These are phyloP conservation scores for Bombus waltoni DNA, from an alignment of 1,140 invertebrate species.

Conservation along the genomic window DNA sequence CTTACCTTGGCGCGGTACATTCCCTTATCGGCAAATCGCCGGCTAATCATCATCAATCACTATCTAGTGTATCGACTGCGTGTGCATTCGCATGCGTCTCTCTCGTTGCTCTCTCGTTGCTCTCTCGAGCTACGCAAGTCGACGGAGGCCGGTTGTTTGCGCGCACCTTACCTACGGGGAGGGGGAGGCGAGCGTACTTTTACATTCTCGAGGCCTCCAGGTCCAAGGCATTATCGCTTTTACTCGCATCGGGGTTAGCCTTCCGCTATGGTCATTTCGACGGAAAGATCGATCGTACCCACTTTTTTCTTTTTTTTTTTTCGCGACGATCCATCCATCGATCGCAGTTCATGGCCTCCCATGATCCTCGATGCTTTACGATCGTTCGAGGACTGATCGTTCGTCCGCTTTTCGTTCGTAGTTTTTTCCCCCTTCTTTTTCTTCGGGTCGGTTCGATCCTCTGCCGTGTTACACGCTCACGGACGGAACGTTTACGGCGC, in stretches of 20 bases:
- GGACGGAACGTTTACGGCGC: conserved; percentile 2
- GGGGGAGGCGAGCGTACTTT: conserved; percentile 39
- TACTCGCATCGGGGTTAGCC: conserved; percentile 40
- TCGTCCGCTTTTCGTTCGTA: neutral
- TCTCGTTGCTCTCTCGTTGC: conserved; percentile 19
- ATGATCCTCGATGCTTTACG: neutral
- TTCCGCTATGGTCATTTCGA: conserved; percentile 55
- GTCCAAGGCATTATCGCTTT: conserved; percentile 53
- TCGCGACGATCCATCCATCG: neutral
- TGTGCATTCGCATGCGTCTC: conserved; percentile 43
- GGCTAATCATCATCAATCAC: conserved; percentile 82
- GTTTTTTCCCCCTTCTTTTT: neutral
- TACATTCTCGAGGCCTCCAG: conserved; percentile 50
- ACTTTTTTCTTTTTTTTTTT: conserved; percentile 27
- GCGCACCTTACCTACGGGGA: conserved; percentile 4
- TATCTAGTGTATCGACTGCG: conserved; percentile 65
- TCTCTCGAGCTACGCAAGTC: conserved; percentile 32
- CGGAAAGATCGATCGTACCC: conserved; percentile 47
- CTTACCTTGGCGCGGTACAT: conserved; percentile 61
- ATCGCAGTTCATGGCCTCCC: conserved; percentile 23
- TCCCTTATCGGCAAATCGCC: conserved; percentile 80
- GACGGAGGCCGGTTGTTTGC: conserved; percentile 38
- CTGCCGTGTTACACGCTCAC: neutral
- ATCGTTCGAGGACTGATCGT: no score
- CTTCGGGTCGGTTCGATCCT: neutral